phyloP scores from a whole-genome alignment of 2,797 vertebrate species.

The Ambastaia sidthimunki region DNA sequence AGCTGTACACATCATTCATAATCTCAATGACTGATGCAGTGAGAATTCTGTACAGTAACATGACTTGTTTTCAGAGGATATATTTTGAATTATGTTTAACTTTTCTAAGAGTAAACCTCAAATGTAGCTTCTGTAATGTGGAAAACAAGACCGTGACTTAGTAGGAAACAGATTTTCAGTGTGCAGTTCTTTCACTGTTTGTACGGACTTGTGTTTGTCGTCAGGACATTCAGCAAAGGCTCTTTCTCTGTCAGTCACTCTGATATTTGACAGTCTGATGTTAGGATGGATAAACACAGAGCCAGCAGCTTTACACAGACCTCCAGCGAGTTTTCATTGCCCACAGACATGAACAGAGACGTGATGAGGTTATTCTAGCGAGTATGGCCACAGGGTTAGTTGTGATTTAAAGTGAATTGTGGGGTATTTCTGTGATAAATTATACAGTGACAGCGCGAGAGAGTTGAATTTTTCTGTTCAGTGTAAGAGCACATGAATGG shows the following conservation, averaged over 20 bases:
- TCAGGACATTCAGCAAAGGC: constrained; percentile 16
- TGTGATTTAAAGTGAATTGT: constrained; percentile 38
- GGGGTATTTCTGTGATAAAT: constrained; percentile 29
- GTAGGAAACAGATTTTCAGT: no score
- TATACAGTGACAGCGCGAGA: constrained; percentile 37
- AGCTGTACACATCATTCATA: no score
- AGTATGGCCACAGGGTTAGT: constrained; percentile 34
- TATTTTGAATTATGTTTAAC: no score
- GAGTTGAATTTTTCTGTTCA: not conserved
- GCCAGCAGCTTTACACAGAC: constrained; percentile 11
- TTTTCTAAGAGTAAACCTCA: no score
- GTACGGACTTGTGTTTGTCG: no score
- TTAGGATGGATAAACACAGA: constrained; percentile 58
- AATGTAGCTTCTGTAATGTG: no score
- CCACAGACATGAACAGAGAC: constrained; percentile 42
- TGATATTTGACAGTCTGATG: constrained; percentile 45
- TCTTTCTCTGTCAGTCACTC: constrained; percentile 43
- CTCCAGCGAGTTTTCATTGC: no score
- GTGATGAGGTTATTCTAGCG: constrained; percentile 43
- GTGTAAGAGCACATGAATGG: not conserved
- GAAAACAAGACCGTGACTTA: no score
- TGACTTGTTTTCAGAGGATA: no score
- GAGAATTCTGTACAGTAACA: no score
- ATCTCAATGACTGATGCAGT: no score
- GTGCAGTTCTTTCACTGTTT: no score